Percentiles rank a stretch among this genome's conserved stretches.
Evolutionary conservation across 2,888 invertebrate genomes (phyloP).

Genomic region (Watsonalla cultraria): DNA sequence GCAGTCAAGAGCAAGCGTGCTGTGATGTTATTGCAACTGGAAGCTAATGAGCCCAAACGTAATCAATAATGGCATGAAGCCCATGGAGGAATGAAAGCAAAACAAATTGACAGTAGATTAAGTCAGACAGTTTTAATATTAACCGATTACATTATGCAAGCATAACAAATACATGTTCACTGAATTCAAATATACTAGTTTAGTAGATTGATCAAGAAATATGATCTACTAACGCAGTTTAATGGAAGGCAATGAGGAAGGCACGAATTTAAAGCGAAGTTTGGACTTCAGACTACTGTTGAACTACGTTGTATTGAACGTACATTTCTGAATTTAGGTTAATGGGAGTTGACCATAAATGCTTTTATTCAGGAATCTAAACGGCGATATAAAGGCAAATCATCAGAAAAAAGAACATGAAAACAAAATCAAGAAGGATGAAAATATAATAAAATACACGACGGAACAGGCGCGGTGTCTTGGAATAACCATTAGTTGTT

Average conservation of each 20-base stretch:
- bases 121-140: too few relatives aligned
- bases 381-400: slow-evolving; percentile 42
- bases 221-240: too few relatives aligned
- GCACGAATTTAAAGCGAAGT: not conserved
- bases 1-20: slow-evolving; percentile 16
- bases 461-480: not conserved
- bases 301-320: too few relatives aligned
- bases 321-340: too few relatives aligned
- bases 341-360: too few relatives aligned
- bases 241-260: not conserved
- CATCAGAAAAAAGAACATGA: slow-evolving; percentile 7
- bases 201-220: too few relatives aligned
- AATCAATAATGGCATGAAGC: slow-evolving; percentile 9
- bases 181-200: too few relatives aligned
- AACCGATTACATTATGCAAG: not conserved
- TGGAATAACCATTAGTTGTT: slow-evolving; percentile 3
- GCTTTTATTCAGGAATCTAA: slow-evolving; percentile 24
- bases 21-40: not conserved
- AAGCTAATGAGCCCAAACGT: not conserved
- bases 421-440: slow-evolving; percentile 8
- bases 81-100: not conserved
- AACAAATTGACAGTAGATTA: too few relatives aligned
- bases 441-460: not conserved
- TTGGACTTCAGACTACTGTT: too few relatives aligned
- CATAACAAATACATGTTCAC: too few relatives aligned